Conservation (phyloP, 2,113 vertebrate genomes). For the Regulus satrapa region DNA sequence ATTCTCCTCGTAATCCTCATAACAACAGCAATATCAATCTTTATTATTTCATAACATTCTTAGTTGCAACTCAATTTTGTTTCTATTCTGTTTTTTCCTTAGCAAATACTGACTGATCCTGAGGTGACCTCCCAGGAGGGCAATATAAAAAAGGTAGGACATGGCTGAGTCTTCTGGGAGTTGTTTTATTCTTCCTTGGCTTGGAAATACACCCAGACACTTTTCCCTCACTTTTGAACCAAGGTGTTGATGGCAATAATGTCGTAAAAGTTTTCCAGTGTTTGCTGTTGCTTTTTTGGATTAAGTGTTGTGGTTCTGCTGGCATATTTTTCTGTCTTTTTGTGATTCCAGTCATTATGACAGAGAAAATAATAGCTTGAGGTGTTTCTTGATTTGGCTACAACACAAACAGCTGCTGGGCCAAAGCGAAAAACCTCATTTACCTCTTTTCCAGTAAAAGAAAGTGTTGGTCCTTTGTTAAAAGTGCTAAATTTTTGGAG, state of each 20-base stretch:
- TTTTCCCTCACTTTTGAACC: neutral
- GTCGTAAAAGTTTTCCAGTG: neutral
- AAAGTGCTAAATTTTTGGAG: conserved; percentile 28
- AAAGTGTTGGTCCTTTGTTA: conserved; percentile 36
- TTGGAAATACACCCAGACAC: neutral
- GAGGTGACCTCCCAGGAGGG: conserved; percentile 84
- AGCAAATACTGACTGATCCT: conserved; percentile 87
- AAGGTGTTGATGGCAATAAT: neutral
- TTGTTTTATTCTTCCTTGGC: neutral
- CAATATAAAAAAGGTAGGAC: conserved; percentile 90
- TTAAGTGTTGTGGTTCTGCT: neutral
- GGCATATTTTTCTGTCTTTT: neutral
- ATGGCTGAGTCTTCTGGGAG: neutral
- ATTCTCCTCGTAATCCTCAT: neutral
- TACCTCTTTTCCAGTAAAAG: conserved; percentile 32
- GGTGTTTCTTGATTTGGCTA: conserved; percentile 5
- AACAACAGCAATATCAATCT: neutral
- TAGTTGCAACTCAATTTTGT: neutral
- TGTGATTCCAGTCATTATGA: neutral
- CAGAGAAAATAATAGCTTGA: neutral
- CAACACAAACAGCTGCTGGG: neutral
- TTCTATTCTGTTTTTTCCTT: neutral
- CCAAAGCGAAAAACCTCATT: neutral
- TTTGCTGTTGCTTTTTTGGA: neutral
- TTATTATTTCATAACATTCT: neutral